phyloP scores from a whole-genome alignment of 2,888 invertebrate species.

The Bimastos eiseni region DNA sequence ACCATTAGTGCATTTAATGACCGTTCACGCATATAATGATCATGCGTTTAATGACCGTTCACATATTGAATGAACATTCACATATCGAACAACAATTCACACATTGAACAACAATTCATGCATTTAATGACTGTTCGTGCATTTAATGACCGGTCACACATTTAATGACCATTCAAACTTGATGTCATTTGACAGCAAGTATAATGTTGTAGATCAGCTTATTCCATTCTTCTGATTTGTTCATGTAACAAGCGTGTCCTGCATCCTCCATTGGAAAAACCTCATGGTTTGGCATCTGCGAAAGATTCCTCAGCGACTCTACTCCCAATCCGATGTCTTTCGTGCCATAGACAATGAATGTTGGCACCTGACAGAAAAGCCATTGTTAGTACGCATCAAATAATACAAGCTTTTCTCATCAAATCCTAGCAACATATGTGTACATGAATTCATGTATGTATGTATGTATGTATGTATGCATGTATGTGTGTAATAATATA shows the following conservation, averaged over 20 bases:
- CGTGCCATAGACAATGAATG: constrained; percentile 63
- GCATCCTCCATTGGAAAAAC: constrained; percentile 59
- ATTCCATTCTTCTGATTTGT: constrained; percentile 63
- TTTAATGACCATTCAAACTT: background rate
- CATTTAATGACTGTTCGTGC: too few relatives aligned
- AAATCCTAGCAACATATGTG: background rate
- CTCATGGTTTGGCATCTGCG: constrained; percentile 58
- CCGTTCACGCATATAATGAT: too few relatives aligned
- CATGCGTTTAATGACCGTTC: too few relatives aligned
- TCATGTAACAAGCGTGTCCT: constrained; percentile 63
- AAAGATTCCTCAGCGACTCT: constrained; percentile 55
- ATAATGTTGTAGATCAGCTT: constrained; percentile 61
- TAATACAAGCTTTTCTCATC: background rate
- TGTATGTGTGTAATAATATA: background rate
- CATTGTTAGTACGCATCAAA: background rate
- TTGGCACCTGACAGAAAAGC: constrained; percentile 59
- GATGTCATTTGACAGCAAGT: constrained; percentile 32
- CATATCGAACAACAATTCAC: too few relatives aligned
- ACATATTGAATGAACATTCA: too few relatives aligned
- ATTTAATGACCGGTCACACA: too few relatives aligned
- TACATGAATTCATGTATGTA: background rate
- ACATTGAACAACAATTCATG: background rate
- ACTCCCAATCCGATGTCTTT: constrained; percentile 60
- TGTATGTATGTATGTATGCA: background rate
- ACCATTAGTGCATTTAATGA: too few relatives aligned